Evolutionary conservation across 2,797 vertebrate species (phyloP).

Genomic region (Notoglanidium macrostoma): DNA sequence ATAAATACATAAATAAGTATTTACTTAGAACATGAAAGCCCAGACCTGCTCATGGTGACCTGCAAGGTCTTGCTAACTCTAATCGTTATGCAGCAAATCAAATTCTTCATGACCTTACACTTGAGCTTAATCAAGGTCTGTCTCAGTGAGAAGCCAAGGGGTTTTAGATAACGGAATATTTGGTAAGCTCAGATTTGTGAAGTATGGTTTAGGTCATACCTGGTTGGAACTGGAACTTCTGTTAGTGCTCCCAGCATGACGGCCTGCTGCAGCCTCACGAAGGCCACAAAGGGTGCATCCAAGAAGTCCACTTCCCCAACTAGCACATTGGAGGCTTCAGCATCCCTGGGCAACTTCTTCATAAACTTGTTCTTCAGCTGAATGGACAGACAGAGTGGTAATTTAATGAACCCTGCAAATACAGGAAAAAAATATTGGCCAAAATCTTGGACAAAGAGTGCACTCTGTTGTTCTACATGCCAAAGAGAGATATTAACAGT

Average conservation of each 20-base stretch:
- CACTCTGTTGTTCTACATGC: neutral
- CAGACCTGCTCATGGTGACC: neutral
- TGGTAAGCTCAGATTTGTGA: neutral
- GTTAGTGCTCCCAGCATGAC: constrained; percentile 96
- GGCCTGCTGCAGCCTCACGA: constrained; percentile 92
- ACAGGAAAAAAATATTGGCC: constrained; percentile 6
- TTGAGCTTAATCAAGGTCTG: neutral
- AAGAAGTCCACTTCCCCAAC: constrained; percentile 98
- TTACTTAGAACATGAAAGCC: neutral
- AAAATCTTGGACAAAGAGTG: constrained; percentile 10
- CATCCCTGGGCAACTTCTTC: constrained; percentile 97
- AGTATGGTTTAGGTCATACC: constrained; percentile 72
- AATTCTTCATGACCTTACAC: neutral
- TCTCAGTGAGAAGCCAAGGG: neutral
- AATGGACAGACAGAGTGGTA: constrained; percentile 57
- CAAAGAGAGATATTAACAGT: constrained; percentile 31
- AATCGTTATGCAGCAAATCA: neutral
- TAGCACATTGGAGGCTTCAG: constrained; percentile 95
- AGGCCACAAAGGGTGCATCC: constrained; percentile 92
- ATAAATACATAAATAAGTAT: neutral
- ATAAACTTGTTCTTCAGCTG: constrained; percentile 99
- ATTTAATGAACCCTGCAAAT: neutral
- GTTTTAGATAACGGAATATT: neutral
- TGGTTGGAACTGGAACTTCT: constrained; percentile 95
- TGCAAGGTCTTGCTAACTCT: neutral